Percentiles rank a stretch among this genome's conserved stretches.
Conservation (phyloP, 2,113 vertebrate genomes). For the Callocephalon fimbriatum region DNA sequence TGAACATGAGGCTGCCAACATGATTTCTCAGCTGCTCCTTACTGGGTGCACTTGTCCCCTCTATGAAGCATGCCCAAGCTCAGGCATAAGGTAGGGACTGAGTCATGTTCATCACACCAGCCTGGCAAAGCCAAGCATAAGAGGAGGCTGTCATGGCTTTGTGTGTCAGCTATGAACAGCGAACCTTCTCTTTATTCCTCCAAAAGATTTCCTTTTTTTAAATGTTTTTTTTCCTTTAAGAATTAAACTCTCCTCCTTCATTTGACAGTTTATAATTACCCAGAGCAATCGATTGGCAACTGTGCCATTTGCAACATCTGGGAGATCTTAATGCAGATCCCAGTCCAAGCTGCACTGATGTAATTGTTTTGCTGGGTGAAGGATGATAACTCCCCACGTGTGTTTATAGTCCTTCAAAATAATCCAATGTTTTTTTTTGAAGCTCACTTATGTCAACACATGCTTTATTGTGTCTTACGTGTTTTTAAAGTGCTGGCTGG, state of each 20-base stretch:
- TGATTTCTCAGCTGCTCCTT: neutral
- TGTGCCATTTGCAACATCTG: slow-evolving; percentile 24
- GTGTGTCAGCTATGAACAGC: neutral
- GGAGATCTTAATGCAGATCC: slow-evolving; percentile 61
- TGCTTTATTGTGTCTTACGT: slow-evolving; percentile 28
- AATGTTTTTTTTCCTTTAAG: neutral
- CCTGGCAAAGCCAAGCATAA: neutral
- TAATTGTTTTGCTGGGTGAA: slow-evolving; percentile 69
- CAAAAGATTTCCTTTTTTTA: neutral
- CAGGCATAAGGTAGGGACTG: neutral
- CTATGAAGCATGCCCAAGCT: neutral
- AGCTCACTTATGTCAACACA: slow-evolving; percentile 49
- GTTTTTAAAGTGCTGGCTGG: slow-evolving; percentile 33
- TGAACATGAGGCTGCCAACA: neutral
- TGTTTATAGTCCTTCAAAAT: slow-evolving; percentile 53
- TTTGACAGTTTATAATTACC: slow-evolving; percentile 31
- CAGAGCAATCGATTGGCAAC: neutral
- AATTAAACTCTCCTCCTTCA: neutral
- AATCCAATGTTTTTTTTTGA: slow-evolving; percentile 41
- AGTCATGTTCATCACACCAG: accelerated
- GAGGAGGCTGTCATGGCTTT: neutral
- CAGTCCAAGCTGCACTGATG: slow-evolving; percentile 55
- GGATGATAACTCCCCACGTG: slow-evolving; percentile 42
- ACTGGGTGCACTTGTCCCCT: neutral
- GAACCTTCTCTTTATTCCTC: neutral